Evolutionary conservation across 2,888 invertebrate genomes (phyloP), one percentile per base, ranked within the genome.

Genomic region (Beris morrisii): DNA sequence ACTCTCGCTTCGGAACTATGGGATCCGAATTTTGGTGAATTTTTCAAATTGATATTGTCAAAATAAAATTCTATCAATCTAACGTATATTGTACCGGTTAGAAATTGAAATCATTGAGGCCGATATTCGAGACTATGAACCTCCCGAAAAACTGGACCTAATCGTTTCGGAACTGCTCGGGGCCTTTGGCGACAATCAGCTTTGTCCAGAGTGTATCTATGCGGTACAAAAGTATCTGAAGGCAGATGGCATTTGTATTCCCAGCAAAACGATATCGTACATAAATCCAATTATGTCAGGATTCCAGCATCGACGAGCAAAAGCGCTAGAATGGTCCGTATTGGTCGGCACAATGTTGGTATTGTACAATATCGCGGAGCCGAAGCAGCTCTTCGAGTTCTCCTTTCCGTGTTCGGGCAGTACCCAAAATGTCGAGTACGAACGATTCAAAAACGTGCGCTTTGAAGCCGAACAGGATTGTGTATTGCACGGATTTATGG

Each of bases 401-500:
- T 32, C 12, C n/a, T 55, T 55, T 55, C 54, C 54, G 11, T 31
- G 11, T n/a, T 32, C 54, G n/a, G 22, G 22, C 22, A 22, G 22
- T 22, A 15, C 9, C 4, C 1, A 1, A 1, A n/a, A 12, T 4
- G 12, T 31, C 13, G 54, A 55, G 7, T 55, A 7, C 4, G 53
- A 53, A 12, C n/a, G 30, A 53, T 53, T 28, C 4, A 55, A 32
- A 11, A 5, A 32, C 4, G n/a, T 55, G 1, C 3, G 12, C 5
- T 55, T 55, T n/a, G n/a, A 9, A 32, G 54, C 54, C 31, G 54
- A 32, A 15, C 54, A 55, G 13, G n/a, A 55, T 32, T 55, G 54
- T n/a, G 31, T 30, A 3, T 55, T 55, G 32, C 54, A 55, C 38
- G 54, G 54, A 32, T 55, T 55, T 55, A 55, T 12, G 5, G 54